Evolutionary conservation across 2,113 vertebrate genomes (phyloP).

Genomic region (Peucedramus taeniatus): DNA sequence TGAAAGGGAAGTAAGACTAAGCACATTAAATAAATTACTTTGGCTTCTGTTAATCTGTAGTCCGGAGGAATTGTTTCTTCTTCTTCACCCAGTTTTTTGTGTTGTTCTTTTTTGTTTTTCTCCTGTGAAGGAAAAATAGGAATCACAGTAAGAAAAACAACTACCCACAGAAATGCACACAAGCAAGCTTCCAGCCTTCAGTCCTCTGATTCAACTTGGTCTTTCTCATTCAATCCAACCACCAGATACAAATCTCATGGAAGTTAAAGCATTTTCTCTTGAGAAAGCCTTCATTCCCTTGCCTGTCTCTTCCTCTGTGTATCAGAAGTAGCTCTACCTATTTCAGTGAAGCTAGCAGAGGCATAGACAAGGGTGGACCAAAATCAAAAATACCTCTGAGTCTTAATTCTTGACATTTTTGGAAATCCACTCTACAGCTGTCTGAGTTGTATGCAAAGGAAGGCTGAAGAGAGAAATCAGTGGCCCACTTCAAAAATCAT

Average conservation of each 20-base stretch:
- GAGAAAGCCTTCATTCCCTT: background rate
- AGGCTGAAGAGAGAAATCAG: background rate
- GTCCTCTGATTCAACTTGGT: background rate
- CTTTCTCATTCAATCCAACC: background rate
- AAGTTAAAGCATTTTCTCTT: background rate
- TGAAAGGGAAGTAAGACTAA: background rate
- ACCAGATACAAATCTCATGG: background rate
- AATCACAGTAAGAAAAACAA: background rate
- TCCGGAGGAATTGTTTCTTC: conserved; percentile 77
- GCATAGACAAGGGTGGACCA: background rate
- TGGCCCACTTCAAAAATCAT: background rate
- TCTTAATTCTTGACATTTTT: background rate
- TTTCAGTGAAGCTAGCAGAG: background rate
- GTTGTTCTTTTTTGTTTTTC: conserved; percentile 59
- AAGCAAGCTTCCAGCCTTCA: background rate
- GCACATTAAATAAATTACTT: conserved; percentile 46
- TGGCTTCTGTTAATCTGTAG: conserved; percentile 62
- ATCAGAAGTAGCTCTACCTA: background rate
- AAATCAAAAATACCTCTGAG: background rate
- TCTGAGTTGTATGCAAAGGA: background rate
- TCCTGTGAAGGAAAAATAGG: conserved; percentile 49
- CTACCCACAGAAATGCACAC: background rate
- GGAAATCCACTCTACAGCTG: background rate
- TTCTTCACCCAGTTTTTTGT: conserved; percentile 74
- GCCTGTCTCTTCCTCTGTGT: background rate